Conservation (phyloP, 1,140 invertebrate species). For the Pseudomyrmex concolor region DNA sequence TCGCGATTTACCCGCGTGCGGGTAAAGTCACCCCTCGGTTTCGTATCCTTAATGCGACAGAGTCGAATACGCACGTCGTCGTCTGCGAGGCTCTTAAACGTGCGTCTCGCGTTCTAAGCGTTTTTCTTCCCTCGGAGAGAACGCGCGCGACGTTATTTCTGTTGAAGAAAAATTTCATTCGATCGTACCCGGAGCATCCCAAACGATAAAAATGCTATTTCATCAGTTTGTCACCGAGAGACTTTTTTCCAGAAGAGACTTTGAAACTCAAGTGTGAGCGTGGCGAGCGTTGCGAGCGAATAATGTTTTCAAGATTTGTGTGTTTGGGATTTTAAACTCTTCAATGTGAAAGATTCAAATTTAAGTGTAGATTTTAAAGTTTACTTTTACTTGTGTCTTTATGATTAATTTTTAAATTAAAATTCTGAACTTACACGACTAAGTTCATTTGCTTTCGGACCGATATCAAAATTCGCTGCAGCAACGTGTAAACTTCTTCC, state of each 20-base stretch:
- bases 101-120: conserved; percentile 5
- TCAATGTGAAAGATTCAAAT: no score
- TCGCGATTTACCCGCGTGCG: conserved; percentile 54
- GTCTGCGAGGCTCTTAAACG: conserved; percentile 19
- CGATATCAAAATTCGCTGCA: conserved; percentile 36
- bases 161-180: conserved; percentile 1
- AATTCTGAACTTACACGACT: conserved; percentile 4
- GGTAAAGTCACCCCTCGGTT: conserved; percentile 34
- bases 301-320: background rate
- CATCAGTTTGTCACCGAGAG: no score
- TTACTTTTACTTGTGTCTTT: background rate
- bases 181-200: background rate
- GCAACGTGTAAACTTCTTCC: conserved; percentile 5
- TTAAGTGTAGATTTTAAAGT: conserved; percentile 28
- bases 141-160: background rate
- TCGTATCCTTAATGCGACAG: conserved; percentile 22
- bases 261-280: background rate
- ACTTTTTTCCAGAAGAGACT: background rate
- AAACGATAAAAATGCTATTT: background rate
- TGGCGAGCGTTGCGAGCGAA: background rate
- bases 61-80: conserved; percentile 29
- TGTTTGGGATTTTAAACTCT: no score
- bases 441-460: conserved; percentile 17
- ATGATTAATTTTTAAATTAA: conserved; percentile 4
- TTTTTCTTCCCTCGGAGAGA: conserved; percentile 24